phyloP scores from a whole-genome alignment of 2,888 invertebrate genomes.

The Apodemia zela region DNA sequence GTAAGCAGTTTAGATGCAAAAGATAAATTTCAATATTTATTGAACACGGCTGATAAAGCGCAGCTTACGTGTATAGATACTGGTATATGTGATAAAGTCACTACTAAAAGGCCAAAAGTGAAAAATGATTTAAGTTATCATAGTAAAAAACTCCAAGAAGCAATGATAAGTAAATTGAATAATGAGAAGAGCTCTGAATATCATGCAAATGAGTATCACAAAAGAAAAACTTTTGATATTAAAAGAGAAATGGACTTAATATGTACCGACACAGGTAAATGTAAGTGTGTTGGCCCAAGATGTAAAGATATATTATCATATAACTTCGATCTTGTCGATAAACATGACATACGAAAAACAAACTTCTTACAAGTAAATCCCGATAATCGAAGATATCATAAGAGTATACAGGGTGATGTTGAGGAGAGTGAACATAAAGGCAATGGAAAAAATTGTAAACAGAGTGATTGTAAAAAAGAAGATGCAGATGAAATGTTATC shows the following conservation, averaged over 20 bases:
- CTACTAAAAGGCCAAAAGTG: background rate
- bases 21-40: background rate
- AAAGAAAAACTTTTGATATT: background rate
- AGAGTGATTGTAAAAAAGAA: background rate
- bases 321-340: background rate
- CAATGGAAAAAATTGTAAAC: background rate
- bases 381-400: constrained; percentile 9
- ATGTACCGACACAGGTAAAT: background rate
- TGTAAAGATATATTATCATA: background rate
- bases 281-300: background rate
- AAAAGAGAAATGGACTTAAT: background rate
- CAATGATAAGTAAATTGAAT: background rate
- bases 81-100: background rate
- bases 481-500: background rate
- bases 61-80: background rate
- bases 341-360: background rate
- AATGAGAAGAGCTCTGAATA: background rate
- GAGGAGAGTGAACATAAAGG: background rate
- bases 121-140: background rate
- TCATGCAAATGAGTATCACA: background rate
- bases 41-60: background rate
- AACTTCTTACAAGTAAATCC: background rate
- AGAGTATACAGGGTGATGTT: background rate
- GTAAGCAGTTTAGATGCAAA: background rate
- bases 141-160: background rate